A percentile compares a stretch with the other conserved stretches of the same genome.
phyloP scores from a whole-genome alignment of 2,797 vertebrate genomes.

The Catamblyrhynchus diadema region DNA sequence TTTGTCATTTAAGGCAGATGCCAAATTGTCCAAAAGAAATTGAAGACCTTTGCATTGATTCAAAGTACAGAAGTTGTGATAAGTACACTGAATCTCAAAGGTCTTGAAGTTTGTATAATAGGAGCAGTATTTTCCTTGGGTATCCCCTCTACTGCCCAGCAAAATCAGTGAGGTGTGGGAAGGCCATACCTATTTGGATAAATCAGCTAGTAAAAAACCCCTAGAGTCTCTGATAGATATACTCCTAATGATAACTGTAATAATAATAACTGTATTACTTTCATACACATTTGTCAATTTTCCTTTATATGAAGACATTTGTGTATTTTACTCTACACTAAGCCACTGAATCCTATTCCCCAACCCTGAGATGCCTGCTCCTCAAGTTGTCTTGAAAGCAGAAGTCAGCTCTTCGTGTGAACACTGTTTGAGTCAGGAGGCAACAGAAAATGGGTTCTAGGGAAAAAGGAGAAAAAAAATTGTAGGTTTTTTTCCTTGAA shows the following conservation, averaged over 20 bases:
- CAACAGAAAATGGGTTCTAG: background rate
- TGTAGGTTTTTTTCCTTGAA: background rate
- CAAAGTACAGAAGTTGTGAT: background rate
- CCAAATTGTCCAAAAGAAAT: background rate
- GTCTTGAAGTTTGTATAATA: background rate
- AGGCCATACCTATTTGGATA: background rate
- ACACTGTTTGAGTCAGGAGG: background rate
- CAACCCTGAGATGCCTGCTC: background rate
- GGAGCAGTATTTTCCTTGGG: background rate
- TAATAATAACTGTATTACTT: background rate
- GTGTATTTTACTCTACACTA: background rate
- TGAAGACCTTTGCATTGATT: background rate
- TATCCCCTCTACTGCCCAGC: fast-evolving
- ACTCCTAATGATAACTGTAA: background rate
- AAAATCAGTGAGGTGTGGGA: background rate
- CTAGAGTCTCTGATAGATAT: background rate
- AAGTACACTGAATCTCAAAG: background rate
- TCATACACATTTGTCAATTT: background rate
- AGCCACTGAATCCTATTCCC: background rate
- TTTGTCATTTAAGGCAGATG: background rate
- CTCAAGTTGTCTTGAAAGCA: background rate
- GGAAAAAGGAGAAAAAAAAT: background rate
- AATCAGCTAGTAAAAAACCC: background rate
- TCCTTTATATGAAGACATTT: background rate
- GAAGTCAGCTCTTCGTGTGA: background rate